Conservation (phyloP, 2,113 vertebrate species). For the Mus spicilegus region DNA sequence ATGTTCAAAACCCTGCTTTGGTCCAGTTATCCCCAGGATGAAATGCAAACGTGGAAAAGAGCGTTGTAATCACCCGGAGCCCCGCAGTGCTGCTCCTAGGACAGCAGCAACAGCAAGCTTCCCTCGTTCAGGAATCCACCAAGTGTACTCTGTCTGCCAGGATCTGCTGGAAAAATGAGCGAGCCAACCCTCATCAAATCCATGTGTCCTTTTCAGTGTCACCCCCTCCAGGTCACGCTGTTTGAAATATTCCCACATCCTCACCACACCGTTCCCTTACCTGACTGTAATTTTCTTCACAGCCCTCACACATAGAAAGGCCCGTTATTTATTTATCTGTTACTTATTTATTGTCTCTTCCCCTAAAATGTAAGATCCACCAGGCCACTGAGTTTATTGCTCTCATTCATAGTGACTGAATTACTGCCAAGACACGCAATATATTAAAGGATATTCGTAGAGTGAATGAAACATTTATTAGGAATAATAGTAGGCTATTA, state of each 20-base stretch:
- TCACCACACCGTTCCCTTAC: too few relatives aligned
- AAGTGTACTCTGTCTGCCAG: background rate
- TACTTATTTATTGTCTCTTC: constrained; percentile 68
- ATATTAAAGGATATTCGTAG: constrained; percentile 59
- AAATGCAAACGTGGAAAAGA: background rate
- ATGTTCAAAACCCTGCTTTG: background rate
- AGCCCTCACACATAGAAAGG: background rate
- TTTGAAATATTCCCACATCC: background rate
- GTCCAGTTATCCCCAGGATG: background rate
- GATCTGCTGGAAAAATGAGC: background rate
- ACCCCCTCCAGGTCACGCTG: background rate
- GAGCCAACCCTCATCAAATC: background rate
- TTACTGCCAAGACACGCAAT: constrained; percentile 53
- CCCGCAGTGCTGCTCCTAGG: rapidly evolving
- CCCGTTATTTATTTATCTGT: constrained; percentile 57
- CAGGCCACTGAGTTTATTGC: constrained; percentile 61
- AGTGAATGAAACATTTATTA: constrained; percentile 71
- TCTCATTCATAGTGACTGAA: constrained; percentile 59
- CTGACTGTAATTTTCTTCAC: constrained; percentile 2
- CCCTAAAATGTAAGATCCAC: constrained; percentile 44
- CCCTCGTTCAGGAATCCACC: background rate
- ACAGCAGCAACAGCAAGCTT: background rate
- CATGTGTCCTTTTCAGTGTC: background rate
- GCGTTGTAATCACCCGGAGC: too few relatives aligned
- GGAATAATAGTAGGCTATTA: constrained; percentile 64